Conservation (phyloP, 2,888 invertebrate genomes). For the Clivina fossor region DNA sequence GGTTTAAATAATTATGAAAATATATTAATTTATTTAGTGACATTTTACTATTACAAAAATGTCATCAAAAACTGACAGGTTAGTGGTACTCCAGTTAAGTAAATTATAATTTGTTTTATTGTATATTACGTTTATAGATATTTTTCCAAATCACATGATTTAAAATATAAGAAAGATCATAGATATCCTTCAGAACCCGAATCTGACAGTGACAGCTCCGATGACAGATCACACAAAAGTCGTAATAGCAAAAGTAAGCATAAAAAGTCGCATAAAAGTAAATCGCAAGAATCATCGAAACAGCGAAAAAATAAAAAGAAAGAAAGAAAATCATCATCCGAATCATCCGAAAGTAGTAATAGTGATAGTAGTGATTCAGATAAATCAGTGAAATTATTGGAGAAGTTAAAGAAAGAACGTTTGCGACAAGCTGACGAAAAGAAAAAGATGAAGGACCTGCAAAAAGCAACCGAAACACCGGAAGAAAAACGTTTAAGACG, state of each 20-base stretch:
- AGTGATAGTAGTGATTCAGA: slow-evolving; percentile 53
- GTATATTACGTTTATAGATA: no score
- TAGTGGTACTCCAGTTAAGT: no score
- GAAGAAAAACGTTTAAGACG: slow-evolving; percentile 87
- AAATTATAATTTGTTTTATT: no score
- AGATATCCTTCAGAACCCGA: no score
- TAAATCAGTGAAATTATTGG: slow-evolving; percentile 66
- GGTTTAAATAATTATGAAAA: no score
- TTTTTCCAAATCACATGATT: no score
- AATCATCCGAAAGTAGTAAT: slow-evolving; percentile 43
- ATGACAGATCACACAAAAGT: not conserved
- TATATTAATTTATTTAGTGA: no score
- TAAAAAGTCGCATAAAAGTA: slow-evolving; percentile 30
- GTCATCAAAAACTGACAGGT: no score
- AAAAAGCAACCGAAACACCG: slow-evolving; percentile 91
- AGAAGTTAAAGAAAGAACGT: slow-evolving; percentile 73
- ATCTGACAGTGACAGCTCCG: slow-evolving; percentile 3
- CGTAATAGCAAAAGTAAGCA: not conserved
- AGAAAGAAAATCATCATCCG: slow-evolving; percentile 40
- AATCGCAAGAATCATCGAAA: slow-evolving; percentile 35
- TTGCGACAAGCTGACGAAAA: slow-evolving; percentile 65
- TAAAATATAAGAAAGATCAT: no score
- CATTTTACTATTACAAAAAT: no score
- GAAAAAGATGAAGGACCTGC: slow-evolving; percentile 68
- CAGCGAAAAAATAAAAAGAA: slow-evolving; percentile 37